Evolutionary conservation across 2,797 vertebrate species (phyloP).

Genomic region (Falco columbarius): DNA sequence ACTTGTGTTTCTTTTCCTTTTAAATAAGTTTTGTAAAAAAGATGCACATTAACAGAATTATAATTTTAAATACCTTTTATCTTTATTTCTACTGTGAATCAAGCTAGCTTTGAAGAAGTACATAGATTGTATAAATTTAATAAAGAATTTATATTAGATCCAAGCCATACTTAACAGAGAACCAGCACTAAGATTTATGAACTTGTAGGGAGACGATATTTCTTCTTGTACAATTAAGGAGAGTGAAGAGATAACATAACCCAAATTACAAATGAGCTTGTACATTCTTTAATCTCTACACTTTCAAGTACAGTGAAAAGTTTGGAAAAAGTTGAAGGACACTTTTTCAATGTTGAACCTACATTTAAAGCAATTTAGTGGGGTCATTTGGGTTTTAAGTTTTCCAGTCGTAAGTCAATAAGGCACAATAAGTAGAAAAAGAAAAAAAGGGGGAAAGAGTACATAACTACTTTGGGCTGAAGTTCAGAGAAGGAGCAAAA

Average conservation of each 20-base stretch:
- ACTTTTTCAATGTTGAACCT: neutral
- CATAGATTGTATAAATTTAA: neutral
- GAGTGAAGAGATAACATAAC: neutral
- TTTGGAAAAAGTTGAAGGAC: neutral
- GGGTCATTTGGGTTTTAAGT: neutral
- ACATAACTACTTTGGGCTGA: neutral
- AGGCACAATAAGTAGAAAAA: neutral
- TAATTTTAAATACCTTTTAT: neutral
- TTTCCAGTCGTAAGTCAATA: neutral
- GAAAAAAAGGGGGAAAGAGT: neutral
- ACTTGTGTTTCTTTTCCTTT: neutral
- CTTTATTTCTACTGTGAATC: neutral
- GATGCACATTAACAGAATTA: neutral
- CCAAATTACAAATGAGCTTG: neutral
- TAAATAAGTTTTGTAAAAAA: neutral
- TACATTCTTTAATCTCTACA: neutral
- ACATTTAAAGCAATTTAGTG: neutral
- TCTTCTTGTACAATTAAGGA: neutral
- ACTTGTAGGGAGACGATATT: neutral
- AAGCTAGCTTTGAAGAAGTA: neutral
- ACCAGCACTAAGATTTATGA: neutral
- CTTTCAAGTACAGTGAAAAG: neutral
- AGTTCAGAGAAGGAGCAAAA: neutral
- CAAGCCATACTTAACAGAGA: neutral
- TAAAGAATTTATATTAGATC: neutral